Evolutionary conservation across 2,113 vertebrate genomes (phyloP).

Genomic region (Mola mola): DNA sequence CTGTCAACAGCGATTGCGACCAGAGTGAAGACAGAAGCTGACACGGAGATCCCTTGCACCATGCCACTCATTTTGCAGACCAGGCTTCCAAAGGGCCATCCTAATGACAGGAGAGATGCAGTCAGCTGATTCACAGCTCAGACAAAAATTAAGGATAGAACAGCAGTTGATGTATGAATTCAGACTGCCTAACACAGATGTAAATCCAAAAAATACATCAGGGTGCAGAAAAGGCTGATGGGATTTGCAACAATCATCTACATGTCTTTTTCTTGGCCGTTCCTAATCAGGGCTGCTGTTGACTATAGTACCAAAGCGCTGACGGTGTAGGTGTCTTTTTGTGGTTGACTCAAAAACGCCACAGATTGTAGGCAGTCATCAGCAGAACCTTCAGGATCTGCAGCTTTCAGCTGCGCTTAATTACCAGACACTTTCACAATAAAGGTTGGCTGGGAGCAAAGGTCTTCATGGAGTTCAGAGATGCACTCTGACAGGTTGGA

Average conservation of each 20-base stretch:
- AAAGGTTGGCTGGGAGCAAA: too few species aligned
- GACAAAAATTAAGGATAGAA: background rate
- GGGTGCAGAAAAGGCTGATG: background rate
- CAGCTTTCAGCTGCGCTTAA: background rate
- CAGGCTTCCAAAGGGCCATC: slow-evolving; percentile 94
- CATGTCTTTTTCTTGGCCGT: background rate
- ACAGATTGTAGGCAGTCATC: background rate
- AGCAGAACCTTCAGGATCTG: background rate
- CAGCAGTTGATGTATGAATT: background rate
- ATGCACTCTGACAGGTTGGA: too few species aligned
- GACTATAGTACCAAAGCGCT: background rate
- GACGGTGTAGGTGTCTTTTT: slow-evolving; percentile 11
- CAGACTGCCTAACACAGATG: background rate
- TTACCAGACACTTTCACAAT: background rate
- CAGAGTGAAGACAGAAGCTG: slow-evolving; percentile 93
- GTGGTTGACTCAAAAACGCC: background rate
- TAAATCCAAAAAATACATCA: slow-evolving; percentile 6
- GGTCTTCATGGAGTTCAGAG: too few species aligned
- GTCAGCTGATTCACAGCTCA: background rate
- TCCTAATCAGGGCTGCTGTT: background rate
- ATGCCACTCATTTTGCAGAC: slow-evolving; percentile 94
- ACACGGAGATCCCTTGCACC: slow-evolving; percentile 93
- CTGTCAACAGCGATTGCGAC: slow-evolving; percentile 94
- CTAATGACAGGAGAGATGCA: slow-evolving; percentile 71
- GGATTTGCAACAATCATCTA: background rate